Conservation (phyloP, 2,113 vertebrate species). For the Lichenostomus cassidix region DNA sequence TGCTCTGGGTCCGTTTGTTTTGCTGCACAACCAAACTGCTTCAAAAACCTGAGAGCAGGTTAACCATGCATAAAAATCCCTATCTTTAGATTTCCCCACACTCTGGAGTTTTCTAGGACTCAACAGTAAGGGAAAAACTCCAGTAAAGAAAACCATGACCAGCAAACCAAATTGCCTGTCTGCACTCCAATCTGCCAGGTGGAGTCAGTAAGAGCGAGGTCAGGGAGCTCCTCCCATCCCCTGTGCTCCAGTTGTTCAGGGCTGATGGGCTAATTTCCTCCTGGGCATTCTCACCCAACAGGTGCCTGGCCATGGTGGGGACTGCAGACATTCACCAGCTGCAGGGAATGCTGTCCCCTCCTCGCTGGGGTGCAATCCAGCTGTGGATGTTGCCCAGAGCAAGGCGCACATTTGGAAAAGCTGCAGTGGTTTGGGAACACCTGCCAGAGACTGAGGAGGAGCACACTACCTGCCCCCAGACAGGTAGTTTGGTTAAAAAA, state of each 20-base stretch:
- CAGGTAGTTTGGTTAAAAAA: not conserved
- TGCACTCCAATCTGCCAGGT: not conserved
- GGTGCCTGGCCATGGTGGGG: rapidly evolving
- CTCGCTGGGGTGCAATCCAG: not conserved
- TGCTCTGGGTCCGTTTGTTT: rapidly evolving
- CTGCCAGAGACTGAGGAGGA: not conserved
- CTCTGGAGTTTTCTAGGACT: not conserved
- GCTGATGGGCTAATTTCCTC: not conserved
- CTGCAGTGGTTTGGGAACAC: not conserved
- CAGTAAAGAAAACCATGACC: not conserved
- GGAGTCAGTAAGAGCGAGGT: not conserved
- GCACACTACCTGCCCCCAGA: not conserved
- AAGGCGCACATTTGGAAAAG: not conserved
- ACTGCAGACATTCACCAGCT: not conserved
- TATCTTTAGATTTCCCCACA: rapidly evolving
- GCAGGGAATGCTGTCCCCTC: not conserved
- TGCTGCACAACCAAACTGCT: not conserved
- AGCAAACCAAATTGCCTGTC: not conserved
- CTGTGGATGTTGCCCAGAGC: not conserved
- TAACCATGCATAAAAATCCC: not conserved
- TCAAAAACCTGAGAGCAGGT: not conserved
- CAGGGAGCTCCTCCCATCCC: not conserved
- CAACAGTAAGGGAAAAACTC: not conserved
- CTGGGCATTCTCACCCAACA: not conserved
- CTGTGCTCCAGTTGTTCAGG: not conserved